These are phyloP conservation scores for Slavum lentiscoides DNA, from an alignment of 2,888 invertebrate genomes.

Conservation along the genomic window DNA sequence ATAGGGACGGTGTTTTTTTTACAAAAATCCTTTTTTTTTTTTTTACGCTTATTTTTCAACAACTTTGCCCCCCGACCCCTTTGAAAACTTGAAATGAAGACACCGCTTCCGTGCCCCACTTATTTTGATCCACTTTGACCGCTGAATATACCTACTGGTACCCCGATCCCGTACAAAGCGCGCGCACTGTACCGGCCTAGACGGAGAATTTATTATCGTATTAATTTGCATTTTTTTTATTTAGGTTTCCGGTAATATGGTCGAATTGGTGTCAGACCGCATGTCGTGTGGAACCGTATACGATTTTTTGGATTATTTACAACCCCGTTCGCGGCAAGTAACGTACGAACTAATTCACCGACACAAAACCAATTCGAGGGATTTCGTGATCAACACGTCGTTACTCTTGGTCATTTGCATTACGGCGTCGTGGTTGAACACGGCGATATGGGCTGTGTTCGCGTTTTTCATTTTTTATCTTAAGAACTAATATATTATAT, in stretches of 20 bases:
- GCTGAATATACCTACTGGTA: too few species aligned
- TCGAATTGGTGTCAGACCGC: slow-evolving; percentile 67
- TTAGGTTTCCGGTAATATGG: slow-evolving; percentile 65
- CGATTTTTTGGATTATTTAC: slow-evolving; percentile 83
- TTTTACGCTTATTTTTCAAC: too few species aligned
- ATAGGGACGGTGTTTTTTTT: too few species aligned
- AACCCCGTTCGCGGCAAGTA: slow-evolving; percentile 64
- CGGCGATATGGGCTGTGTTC: slow-evolving; percentile 65
- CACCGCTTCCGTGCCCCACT: too few species aligned
- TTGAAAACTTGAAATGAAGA: too few species aligned
- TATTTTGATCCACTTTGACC: too few species aligned
- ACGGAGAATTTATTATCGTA: too few species aligned
- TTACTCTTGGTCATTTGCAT: slow-evolving; percentile 70
- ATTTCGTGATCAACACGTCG: slow-evolving; percentile 73
- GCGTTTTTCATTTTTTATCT: slow-evolving; percentile 57
- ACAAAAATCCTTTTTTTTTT: too few species aligned
- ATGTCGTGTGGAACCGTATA: slow-evolving; percentile 74
- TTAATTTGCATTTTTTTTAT: slow-evolving; percentile 56
- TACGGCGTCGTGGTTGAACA: slow-evolving; percentile 67
- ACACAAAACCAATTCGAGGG: slow-evolving; percentile 44
- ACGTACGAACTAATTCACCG: slow-evolving; percentile 65
- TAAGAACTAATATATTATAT: background rate
- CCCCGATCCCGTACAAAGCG: too few species aligned
- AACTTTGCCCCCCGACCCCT: too few species aligned
- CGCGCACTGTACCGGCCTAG: too few species aligned